Conservation (phyloP, 2,797 vertebrate genomes). For the Tragopan temminckii region DNA sequence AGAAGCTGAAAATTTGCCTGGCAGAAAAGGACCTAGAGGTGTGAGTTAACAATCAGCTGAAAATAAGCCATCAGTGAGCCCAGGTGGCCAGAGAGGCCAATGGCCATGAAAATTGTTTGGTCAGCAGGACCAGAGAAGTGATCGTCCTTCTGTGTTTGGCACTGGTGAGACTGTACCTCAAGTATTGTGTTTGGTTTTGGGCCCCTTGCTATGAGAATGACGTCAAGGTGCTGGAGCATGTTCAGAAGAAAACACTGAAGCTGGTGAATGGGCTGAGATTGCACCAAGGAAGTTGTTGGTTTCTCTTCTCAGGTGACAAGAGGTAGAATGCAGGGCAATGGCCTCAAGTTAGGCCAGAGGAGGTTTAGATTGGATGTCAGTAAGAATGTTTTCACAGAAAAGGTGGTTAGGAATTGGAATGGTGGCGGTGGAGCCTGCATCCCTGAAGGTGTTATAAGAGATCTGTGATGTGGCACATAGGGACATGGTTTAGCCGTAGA, state of each 20-base stretch:
- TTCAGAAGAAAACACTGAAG: neutral
- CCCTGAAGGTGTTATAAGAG: neutral
- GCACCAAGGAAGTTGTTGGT: neutral
- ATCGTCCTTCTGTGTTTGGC: neutral
- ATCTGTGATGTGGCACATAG: neutral
- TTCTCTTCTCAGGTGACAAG: neutral
- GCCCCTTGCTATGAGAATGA: neutral
- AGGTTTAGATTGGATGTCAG: no score
- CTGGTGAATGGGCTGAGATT: neutral
- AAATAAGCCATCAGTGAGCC: neutral
- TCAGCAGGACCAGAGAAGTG: neutral
- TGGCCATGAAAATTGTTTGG: neutral
- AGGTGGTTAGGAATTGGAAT: no score
- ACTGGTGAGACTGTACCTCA: neutral
- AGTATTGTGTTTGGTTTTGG: neutral
- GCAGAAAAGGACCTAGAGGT: neutral
- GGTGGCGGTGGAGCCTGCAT: no score
- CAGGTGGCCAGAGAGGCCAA: neutral
- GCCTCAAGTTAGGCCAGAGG: no score
- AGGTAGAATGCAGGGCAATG: neutral
- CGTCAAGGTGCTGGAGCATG: neutral
- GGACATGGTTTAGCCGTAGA: neutral
- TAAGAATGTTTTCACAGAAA: no score
- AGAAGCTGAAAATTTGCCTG: neutral
- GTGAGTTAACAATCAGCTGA: neutral